Base-by-base conservation (phyloP, 2,113 vertebrate species). In the Azemiops feae region DNA sequence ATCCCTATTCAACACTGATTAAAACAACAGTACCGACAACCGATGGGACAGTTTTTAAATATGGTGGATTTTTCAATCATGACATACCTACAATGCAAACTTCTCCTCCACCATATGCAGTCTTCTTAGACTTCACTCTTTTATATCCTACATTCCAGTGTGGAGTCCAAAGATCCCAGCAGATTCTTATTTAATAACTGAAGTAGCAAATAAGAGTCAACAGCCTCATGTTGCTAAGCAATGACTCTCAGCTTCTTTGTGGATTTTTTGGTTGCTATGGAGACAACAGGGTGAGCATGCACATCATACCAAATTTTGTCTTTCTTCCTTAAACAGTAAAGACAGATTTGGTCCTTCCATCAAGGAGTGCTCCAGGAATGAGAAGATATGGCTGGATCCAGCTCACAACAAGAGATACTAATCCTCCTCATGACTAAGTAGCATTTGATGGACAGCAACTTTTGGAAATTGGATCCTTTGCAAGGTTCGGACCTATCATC, bases 261-360 rank as follows among this genome's bases (percentile, higher is more conserved):
- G 95, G 96, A 95, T 88, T 85, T 58, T n/a, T 85, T 85, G 0
- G 69, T 97, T 97, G 95, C 96, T 97, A 96, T 91, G 91, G 96
- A 2, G 93, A 97, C 93, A 93, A 18, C 2, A 16, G 0, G 93
- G 92, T 30, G 9, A 95, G 93, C 89, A 55, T 94, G 43, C 34
- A 1, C 93, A 1, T 47, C 2, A 87, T 85, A 93, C 90, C 89
- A 86, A 94, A 96, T 53, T 2, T 22, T 16, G 88, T 85, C 92
- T 58, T 88, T 93, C 91, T 39, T 50, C 50, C 92, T 4, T 12
- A 23, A 52, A 92, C 94, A 89, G 1, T 74, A 43, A 23, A 45
- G 39, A 30, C 5, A 55, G 92, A 89, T 9, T 58, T 89, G 54
- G 25, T 8, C 88, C 54, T 81, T 89, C 54, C 87, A 50, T 85